A percentile compares a stretch with the other conserved stretches of the same genome.
phyloP scores from a whole-genome alignment of 2,113 vertebrate genomes.

The Nicator chloris region DNA sequence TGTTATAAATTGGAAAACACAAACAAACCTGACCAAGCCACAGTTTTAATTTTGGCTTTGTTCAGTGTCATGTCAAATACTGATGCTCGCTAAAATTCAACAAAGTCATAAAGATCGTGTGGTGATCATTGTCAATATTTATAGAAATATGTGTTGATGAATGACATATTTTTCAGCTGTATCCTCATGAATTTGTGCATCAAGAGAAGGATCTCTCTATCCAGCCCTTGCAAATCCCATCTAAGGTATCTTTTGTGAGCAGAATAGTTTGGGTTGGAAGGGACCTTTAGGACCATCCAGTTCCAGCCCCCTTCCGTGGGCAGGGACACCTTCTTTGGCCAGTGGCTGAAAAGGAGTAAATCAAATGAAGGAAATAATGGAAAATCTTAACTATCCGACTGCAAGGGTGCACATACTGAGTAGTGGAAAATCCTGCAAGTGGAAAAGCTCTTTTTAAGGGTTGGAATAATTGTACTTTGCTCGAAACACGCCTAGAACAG shows the following conservation, averaged over 20 bases:
- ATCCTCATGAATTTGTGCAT: not conserved
- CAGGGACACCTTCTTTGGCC: not conserved
- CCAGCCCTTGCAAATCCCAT: not conserved
- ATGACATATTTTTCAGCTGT: not conserved
- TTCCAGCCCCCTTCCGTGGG: not conserved
- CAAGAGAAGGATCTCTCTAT: not conserved
- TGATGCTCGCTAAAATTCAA: not conserved
- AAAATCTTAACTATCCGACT: constrained; percentile 67
- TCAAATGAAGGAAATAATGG: constrained; percentile 71
- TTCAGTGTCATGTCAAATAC: not conserved
- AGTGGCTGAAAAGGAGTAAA: constrained; percentile 1
- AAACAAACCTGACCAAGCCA: not conserved
- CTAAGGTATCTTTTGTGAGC: not conserved
- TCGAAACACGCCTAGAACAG: constrained; percentile 69
- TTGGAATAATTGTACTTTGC: constrained; percentile 77
- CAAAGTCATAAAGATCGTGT: not conserved
- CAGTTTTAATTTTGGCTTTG: not conserved
- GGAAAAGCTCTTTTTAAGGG: constrained; percentile 73
- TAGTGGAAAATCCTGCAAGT: constrained; percentile 79
- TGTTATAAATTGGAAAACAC: not conserved
- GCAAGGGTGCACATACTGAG: constrained; percentile 68
- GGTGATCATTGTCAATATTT: not conserved
- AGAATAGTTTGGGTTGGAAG: not conserved
- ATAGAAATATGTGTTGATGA: not conserved
- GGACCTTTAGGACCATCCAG: not conserved